These are phyloP conservation scores for Drosophila anomalata DNA, from an alignment of 2,888 invertebrate species.

Conservation along the genomic window DNA sequence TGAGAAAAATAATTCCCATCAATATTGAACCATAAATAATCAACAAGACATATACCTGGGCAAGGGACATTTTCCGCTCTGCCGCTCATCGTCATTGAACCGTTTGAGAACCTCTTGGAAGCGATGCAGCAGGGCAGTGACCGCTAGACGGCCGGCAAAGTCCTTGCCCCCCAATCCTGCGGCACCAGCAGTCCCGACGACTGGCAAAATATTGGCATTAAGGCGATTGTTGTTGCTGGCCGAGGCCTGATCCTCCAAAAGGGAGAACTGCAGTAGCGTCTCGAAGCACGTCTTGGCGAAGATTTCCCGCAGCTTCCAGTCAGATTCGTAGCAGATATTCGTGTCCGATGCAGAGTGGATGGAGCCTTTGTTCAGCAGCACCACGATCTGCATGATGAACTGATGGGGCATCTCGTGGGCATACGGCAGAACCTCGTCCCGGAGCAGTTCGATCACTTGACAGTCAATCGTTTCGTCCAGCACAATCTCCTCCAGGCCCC, in stretches of 20 bases:
- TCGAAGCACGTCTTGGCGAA: slow-evolving; percentile 98
- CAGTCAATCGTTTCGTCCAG: slow-evolving; percentile 92
- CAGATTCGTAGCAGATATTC: slow-evolving; percentile 89
- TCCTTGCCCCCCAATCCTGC: slow-evolving; percentile 84
- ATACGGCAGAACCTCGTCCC: slow-evolving; percentile 92
- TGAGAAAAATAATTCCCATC: slow-evolving; percentile 7
- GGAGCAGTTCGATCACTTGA: slow-evolving; percentile 91
- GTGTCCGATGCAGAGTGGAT: slow-evolving; percentile 90
- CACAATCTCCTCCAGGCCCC: slow-evolving; percentile 86
- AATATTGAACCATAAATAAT: neutral
- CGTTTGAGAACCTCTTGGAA: slow-evolving; percentile 96
- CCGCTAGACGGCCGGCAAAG: slow-evolving; percentile 91
- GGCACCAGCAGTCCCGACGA: slow-evolving; percentile 38
- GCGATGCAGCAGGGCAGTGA: slow-evolving; percentile 95
- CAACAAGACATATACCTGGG: slow-evolving; percentile 86
- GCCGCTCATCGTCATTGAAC: slow-evolving; percentile 93
- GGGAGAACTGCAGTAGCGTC: slow-evolving; percentile 96
- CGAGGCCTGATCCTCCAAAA: slow-evolving; percentile 87
- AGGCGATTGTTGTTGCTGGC: slow-evolving; percentile 82
- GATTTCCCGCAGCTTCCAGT: slow-evolving; percentile 94
- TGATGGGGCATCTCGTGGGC: slow-evolving; percentile 91
- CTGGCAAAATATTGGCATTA: slow-evolving; percentile 69
- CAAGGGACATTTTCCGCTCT: slow-evolving; percentile 93
- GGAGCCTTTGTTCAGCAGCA: slow-evolving; percentile 93
- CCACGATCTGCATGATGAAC: slow-evolving; percentile 92